Evolutionary conservation across 1,140 invertebrate species (phyloP).

Genomic region (Tribolium madens): DNA sequence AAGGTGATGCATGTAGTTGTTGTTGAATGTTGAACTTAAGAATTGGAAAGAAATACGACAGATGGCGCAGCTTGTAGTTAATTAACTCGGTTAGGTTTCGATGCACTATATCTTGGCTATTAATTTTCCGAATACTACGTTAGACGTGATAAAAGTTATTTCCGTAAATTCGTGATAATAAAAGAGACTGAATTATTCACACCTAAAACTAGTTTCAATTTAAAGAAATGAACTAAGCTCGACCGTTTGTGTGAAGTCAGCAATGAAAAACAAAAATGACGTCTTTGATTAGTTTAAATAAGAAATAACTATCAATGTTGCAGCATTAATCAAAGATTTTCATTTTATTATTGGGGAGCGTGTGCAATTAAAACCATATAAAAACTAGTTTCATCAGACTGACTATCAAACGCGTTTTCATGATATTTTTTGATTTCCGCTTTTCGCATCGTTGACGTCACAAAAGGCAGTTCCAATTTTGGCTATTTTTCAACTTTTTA

Average conservation of each 20-base stretch:
- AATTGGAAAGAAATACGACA: conserved; percentile 8
- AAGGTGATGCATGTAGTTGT: conserved; percentile 30
- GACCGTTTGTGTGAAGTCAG: not conserved
- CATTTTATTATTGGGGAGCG: too few relatives aligned
- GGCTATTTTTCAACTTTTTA: too few relatives aligned
- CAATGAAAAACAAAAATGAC: not conserved
- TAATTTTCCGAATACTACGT: conserved; percentile 19
- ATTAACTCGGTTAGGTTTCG: conserved; percentile 29
- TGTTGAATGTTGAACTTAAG: conserved; percentile 14
- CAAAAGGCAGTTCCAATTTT: too few relatives aligned
- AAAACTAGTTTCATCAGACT: too few relatives aligned
- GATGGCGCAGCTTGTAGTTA: conserved; percentile 34
- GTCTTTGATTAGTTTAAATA: not conserved
- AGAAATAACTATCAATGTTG: not conserved
- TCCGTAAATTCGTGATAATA: conserved; percentile 3
- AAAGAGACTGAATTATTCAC: conserved; percentile 6
- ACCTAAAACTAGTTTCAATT: not conserved
- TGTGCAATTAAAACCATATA: too few relatives aligned
- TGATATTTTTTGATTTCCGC: too few relatives aligned
- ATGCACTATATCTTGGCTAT: conserved; percentile 25
- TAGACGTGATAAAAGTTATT: conserved; percentile 13
- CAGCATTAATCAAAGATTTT: too few relatives aligned
- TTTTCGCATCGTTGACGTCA: too few relatives aligned
- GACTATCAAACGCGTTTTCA: too few relatives aligned
- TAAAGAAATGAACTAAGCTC: not conserved